A percentile compares a stretch with the other conserved stretches of the same genome.
Conservation (phyloP, 2,888 invertebrate species). For the Amphipoea oculea region DNA sequence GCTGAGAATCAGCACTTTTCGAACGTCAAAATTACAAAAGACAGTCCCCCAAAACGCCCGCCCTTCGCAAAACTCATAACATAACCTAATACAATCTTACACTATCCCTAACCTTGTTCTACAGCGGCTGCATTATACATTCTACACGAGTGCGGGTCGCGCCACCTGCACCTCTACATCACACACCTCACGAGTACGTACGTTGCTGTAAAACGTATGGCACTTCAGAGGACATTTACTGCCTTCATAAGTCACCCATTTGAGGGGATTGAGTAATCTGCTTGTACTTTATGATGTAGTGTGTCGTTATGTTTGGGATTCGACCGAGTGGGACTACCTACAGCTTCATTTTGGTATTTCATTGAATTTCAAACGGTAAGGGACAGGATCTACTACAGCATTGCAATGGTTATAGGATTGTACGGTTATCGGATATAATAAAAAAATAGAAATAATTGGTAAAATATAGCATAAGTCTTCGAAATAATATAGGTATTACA, state of each 20-base stretch:
- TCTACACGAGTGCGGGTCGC: slow-evolving; percentile 20
- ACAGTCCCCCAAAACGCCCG: no score
- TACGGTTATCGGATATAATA: not conserved
- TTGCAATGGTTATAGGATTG: not conserved
- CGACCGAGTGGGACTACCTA: not conserved
- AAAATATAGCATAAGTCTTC: not conserved
- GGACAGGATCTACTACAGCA: no score
- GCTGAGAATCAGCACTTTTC: no score
- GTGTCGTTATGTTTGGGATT: slow-evolving; percentile 18
- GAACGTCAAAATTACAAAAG: no score
- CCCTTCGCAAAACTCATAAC: slow-evolving; percentile 10
- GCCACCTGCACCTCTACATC: slow-evolving; percentile 13
- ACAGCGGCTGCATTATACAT: slow-evolving; percentile 28
- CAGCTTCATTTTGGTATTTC: not conserved
- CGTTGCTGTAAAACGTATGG: slow-evolving; percentile 38
- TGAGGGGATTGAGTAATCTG: slow-evolving; percentile 43
- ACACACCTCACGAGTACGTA: slow-evolving; percentile 10
- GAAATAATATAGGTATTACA: not conserved
- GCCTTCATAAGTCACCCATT: slow-evolving; percentile 44
- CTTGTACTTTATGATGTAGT: slow-evolving; percentile 18
- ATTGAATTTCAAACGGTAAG: not conserved
- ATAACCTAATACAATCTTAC: slow-evolving; percentile 11
- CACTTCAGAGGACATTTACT: slow-evolving; percentile 51
- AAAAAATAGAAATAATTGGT: not conserved
- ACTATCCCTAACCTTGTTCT: not conserved